Evolutionary conservation across 2,888 invertebrate genomes (phyloP).

Genomic region (Pterostichus madidus): DNA sequence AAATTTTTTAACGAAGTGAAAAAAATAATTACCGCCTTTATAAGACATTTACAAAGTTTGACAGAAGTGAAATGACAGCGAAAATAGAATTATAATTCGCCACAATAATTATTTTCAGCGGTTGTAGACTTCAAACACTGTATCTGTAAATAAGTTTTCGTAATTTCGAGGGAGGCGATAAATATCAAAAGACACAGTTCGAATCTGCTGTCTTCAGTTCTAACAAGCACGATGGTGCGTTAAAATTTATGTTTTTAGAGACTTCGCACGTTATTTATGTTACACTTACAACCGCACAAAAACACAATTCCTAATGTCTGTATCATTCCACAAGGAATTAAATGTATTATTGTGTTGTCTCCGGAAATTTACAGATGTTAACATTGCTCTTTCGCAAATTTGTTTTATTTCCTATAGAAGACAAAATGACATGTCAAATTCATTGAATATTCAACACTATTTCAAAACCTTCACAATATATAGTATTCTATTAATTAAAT

Average conservation of each 20-base stretch:
- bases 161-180: conserved; percentile 47
- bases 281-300: conserved; percentile 2
- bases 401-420: conserved; percentile 6
- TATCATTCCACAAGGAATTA: conserved; percentile 35
- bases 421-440: not conserved
- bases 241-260: conserved; percentile 56
- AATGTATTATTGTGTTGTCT: not conserved
- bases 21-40: conserved; percentile 7
- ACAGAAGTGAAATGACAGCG: not conserved
- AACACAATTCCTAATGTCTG: conserved; percentile 49
- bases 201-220: conserved; percentile 31
- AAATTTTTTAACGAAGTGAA: not conserved
- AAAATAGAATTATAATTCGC: not conserved
- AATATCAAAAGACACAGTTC: conserved; percentile 48
- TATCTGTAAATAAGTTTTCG: conserved; percentile 30
- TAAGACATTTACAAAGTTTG: not conserved
- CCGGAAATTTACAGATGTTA: not conserved
- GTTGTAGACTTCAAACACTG: not conserved
- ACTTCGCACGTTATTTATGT: conserved; percentile 55
- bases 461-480: not conserved
- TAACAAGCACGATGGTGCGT: conserved; percentile 39
- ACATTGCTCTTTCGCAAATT: conserved; percentile 3
- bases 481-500: no score
- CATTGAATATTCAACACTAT: not conserved
- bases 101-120: conserved; percentile 23